These are phyloP conservation scores for Bubo scandiacus DNA, from an alignment of 2,113 vertebrate genomes.

Conservation along the genomic window DNA sequence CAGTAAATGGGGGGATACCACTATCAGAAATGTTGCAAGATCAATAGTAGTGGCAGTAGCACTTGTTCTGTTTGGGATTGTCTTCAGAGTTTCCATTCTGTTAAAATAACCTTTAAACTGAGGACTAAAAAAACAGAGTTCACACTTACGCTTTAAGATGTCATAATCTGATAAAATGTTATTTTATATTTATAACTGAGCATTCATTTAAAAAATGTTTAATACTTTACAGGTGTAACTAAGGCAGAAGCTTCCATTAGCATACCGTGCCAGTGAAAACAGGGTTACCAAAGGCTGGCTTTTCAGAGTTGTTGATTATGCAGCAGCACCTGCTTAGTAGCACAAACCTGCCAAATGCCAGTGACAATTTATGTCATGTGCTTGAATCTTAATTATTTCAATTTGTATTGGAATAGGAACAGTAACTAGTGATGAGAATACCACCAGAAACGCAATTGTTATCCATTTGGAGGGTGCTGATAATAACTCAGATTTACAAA, in stretches of 20 bases:
- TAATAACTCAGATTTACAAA: background rate
- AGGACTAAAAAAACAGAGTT: background rate
- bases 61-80: background rate
- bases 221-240: fast-evolving
- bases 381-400: background rate
- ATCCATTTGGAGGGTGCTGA: fast-evolving
- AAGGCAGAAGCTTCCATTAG: background rate
- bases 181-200: background rate
- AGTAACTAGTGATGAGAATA: background rate
- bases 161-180: background rate
- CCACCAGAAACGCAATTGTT: background rate
- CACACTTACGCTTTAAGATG: background rate
- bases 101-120: background rate
- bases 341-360: background rate
- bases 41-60: background rate
- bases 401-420: background rate
- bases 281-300: background rate
- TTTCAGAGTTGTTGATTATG: background rate
- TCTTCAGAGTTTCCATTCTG: background rate
- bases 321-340: background rate
- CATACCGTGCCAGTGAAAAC: background rate
- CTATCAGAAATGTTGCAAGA: background rate
- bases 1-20: background rate
- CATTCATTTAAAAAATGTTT: background rate
- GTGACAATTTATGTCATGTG: background rate